Conservation (phyloP, 2,888 invertebrate genomes). For the Dicycla oo region DNA sequence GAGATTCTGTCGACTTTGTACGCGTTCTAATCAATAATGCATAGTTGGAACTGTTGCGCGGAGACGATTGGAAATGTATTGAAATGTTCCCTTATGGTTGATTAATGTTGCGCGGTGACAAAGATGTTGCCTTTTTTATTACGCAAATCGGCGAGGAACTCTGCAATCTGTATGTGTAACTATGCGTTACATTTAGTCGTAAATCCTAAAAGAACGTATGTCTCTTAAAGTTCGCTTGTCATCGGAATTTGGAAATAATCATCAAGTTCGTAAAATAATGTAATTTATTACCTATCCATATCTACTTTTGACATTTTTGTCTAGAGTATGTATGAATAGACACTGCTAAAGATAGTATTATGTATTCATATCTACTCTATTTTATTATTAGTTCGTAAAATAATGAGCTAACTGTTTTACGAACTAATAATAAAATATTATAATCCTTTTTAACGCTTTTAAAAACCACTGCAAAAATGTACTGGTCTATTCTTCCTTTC, state of each 20-base stretch:
- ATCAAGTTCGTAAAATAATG: background rate
- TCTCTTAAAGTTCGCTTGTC: no score
- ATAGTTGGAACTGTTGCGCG: background rate
- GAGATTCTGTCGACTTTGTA: background rate
- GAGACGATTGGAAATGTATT: slow-evolving; percentile 13
- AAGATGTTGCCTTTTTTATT: background rate
- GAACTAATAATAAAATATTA: background rate
- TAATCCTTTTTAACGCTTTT: background rate
- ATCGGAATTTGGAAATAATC: background rate
- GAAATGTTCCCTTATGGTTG: slow-evolving; percentile 1
- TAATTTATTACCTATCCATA: no score
- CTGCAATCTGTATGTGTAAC: background rate
- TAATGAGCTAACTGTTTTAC: background rate
- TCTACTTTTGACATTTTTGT: background rate
- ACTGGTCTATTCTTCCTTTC: background rate
- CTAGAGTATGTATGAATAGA: background rate
- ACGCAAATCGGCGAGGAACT: background rate
- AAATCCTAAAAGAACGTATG: no score
- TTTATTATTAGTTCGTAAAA: background rate
- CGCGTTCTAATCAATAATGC: slow-evolving; percentile 16
- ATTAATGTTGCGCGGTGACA: slow-evolving; percentile 1
- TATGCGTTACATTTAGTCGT: background rate
- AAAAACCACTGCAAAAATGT: background rate
- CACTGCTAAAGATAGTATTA: no score
- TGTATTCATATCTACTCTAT: no score